These are phyloP conservation scores for Habrosyne pyritoides DNA, from an alignment of 2,888 invertebrate genomes.

Conservation along the genomic window DNA sequence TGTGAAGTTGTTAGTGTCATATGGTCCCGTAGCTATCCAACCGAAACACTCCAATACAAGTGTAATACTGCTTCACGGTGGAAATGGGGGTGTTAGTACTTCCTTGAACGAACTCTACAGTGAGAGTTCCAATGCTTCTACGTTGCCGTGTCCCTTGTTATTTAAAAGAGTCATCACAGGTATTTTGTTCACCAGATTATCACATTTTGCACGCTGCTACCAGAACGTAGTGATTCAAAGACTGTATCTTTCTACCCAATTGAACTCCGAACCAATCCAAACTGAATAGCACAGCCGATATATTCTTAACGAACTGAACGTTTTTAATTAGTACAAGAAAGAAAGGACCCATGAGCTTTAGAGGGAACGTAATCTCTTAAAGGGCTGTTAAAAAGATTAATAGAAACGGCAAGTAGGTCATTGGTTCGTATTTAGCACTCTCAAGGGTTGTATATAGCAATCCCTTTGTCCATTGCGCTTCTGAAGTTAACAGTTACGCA, in stretches of 20 bases:
- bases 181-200: no score
- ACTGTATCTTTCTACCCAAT: neutral
- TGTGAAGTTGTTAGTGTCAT: no score
- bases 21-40: no score
- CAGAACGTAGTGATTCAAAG: no score
- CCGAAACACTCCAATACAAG: no score
- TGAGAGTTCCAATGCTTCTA: no score
- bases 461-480: constrained; percentile 24
- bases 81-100: no score
- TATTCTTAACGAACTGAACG: constrained; percentile 31
- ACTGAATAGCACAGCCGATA: neutral
- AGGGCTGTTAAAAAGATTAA: constrained; percentile 72
- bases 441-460: constrained; percentile 47
- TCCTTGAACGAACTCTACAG: no score
- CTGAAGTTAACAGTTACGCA: constrained; percentile 47
- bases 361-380: constrained; percentile 45
- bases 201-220: no score
- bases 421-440: constrained; percentile 66
- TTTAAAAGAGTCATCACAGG: no score
- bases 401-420: constrained; percentile 62
- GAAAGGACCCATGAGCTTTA: constrained; percentile 35
- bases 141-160: no score
- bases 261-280: neutral
- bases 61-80: no score
- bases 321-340: constrained; percentile 55